Percentiles rank a stretch among this genome's conserved stretches.
These are phyloP conservation scores for Hydrochoerus hydrochaeris DNA, from an alignment of 2,113 vertebrate genomes.

Conservation along the genomic window DNA sequence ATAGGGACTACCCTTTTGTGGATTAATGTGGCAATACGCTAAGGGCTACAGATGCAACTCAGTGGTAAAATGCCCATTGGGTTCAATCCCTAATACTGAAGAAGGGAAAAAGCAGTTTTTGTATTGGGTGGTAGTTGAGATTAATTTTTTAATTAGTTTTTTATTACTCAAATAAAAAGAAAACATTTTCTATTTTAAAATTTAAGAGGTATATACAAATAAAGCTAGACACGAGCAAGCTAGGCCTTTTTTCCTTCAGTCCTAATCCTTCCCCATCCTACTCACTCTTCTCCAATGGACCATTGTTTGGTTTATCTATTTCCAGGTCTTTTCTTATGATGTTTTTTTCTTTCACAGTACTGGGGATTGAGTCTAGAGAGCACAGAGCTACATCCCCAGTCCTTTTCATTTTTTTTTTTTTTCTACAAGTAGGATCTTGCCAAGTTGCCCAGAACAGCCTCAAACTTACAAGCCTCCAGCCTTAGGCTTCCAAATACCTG, in stretches of 20 bases:
- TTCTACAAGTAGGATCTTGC: background rate
- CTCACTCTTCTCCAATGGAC: background rate
- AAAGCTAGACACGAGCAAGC: background rate
- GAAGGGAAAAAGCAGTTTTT: background rate
- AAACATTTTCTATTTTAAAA: slow-evolving; percentile 35
- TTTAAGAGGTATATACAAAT: slow-evolving; percentile 14
- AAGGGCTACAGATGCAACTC: background rate
- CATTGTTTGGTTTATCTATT: slow-evolving; percentile 4
- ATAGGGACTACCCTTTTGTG: background rate
- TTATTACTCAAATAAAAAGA: background rate
- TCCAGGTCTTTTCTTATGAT: background rate
- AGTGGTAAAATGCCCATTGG: background rate
- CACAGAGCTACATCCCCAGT: background rate
- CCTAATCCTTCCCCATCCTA: background rate
- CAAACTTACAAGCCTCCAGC: background rate
- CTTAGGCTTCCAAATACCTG: background rate
- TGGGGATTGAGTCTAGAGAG: background rate
- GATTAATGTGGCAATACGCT: background rate
- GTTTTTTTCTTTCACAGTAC: background rate
- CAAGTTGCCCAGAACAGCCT: background rate
- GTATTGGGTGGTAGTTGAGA: background rate
- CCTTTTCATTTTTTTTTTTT: background rate
- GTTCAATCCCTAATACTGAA: background rate
- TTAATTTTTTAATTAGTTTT: slow-evolving; percentile 18
- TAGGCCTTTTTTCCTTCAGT: background rate